phyloP scores from a whole-genome alignment of 2,113 vertebrate genomes.

The Clupea harengus region DNA sequence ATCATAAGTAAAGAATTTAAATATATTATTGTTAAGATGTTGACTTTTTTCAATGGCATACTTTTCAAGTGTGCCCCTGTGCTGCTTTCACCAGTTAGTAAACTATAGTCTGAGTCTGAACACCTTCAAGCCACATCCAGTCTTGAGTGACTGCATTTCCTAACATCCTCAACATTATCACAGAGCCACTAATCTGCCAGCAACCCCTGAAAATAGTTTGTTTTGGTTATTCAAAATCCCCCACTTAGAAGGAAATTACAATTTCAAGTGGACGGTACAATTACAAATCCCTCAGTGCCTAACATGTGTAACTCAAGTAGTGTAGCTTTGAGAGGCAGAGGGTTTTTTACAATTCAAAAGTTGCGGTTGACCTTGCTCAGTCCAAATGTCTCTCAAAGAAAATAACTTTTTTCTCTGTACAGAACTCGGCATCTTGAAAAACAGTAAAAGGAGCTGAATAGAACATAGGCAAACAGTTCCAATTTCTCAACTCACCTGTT shows the following conservation, averaged over 20 bases:
- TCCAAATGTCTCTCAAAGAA: conserved; percentile 33
- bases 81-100: neutral
- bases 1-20: neutral
- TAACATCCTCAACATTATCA: conserved; percentile 23
- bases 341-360: conserved; percentile 26
- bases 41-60: neutral
- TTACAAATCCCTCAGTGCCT: conserved; percentile 39
- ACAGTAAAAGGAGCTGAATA: conserved; percentile 18
- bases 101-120: neutral
- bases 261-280: conserved; percentile 39
- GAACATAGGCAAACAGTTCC: conserved; percentile 23
- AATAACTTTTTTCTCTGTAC: conserved; percentile 32
- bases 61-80: neutral
- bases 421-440: conserved; percentile 31
- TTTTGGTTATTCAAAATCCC: conserved; percentile 27
- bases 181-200: conserved; percentile 24
- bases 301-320: conserved; percentile 29
- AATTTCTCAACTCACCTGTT: conserved; percentile 12
- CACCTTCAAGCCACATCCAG: neutral
- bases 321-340: conserved; percentile 16
- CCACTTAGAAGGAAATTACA: conserved; percentile 33
- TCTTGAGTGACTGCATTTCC: neutral
- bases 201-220: conserved; percentile 24
- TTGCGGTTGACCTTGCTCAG: conserved; percentile 44
- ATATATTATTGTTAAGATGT: neutral